A percentile compares a stretch with the other conserved stretches of the same genome.
Conservation (phyloP, 2,888 invertebrate species). For the Protodeltote pygarga region DNA sequence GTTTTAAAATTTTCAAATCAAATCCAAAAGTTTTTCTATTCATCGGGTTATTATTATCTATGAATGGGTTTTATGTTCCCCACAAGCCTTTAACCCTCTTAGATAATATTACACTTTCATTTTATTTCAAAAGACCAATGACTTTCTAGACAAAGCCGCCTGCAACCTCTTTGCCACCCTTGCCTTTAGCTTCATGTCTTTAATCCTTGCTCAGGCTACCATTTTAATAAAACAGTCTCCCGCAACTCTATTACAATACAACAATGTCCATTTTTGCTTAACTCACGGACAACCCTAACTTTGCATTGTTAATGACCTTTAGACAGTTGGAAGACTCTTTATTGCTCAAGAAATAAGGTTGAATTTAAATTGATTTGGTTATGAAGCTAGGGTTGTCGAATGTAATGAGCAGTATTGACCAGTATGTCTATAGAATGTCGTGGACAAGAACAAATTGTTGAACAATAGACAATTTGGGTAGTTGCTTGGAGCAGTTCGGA, state of each 20-base stretch:
- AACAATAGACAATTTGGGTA: constrained; percentile 63
- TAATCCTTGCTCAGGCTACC: constrained; percentile 42
- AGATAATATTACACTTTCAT: constrained; percentile 31
- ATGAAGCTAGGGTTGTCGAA: constrained; percentile 6
- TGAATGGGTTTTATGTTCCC: too few species aligned
- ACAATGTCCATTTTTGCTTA: constrained; percentile 6
- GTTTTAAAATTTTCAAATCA: too few species aligned
- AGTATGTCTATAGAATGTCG: constrained; percentile 51
- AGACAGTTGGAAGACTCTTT: constrained; percentile 9
- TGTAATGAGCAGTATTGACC: constrained; percentile 55
- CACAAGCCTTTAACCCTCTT: constrained; percentile 30
- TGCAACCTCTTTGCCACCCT: constrained; percentile 35
- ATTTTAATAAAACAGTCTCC: background rate
- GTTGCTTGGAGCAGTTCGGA: constrained; percentile 48
- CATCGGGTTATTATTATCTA: too few species aligned
- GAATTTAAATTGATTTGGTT: constrained; percentile 4
- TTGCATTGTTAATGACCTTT: constrained; percentile 23
- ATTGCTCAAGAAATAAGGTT: background rate
- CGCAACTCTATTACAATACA: background rate
- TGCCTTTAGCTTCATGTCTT: constrained; percentile 45
- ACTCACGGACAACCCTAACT: background rate
- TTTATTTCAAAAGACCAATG: constrained; percentile 47
- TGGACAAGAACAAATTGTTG: constrained; percentile 66
- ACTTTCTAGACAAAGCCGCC: constrained; percentile 31
- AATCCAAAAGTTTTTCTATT: too few species aligned